Conservation (phyloP, 2,888 invertebrate genomes). For the Keiferia lycopersicella region DNA sequence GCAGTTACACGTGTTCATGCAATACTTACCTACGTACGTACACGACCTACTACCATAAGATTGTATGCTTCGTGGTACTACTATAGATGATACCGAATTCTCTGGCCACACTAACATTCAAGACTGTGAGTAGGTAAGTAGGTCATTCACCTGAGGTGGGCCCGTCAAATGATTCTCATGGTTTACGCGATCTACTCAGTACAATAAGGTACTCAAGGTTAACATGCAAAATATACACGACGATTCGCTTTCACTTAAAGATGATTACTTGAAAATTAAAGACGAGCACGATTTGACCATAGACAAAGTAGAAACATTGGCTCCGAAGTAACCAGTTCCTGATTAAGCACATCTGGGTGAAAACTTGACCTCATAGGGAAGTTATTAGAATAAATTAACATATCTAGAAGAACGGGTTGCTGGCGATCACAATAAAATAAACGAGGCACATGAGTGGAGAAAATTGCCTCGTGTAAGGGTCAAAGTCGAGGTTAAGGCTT, state of each 20-base stretch:
- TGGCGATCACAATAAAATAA: slow-evolving; percentile 22
- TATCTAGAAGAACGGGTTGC: slow-evolving; percentile 12
- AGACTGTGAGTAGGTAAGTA: slow-evolving; percentile 27
- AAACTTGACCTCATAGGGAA: slow-evolving; percentile 22
- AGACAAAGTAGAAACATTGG: not conserved
- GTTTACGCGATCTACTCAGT: slow-evolving; percentile 2
- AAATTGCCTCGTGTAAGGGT: slow-evolving; percentile 1
- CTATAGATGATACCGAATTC: not conserved
- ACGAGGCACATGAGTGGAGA: slow-evolving; percentile 12
- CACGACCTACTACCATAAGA: not conserved
- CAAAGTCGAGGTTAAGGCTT: slow-evolving; percentile 12
- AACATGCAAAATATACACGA: slow-evolving; percentile 21
- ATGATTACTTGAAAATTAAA: slow-evolving; percentile 1
- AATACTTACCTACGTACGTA: not conserved
- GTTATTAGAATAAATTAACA: slow-evolving; percentile 15
- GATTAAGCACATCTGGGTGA: slow-evolving; percentile 15
- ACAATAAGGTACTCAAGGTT: slow-evolving; percentile 25
- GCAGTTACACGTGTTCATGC: too few relatives aligned
- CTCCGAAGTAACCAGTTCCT: slow-evolving; percentile 1
- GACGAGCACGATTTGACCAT: slow-evolving; percentile 16
- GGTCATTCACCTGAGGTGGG: slow-evolving; percentile 24
- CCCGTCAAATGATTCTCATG: slow-evolving; percentile 13
- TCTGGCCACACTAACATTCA: slow-evolving; percentile 17
- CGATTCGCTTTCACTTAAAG: slow-evolving; percentile 25
- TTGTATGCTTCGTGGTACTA: not conserved